Base-by-base conservation (phyloP, 2,888 invertebrate species). In the Gari tellinella region DNA sequence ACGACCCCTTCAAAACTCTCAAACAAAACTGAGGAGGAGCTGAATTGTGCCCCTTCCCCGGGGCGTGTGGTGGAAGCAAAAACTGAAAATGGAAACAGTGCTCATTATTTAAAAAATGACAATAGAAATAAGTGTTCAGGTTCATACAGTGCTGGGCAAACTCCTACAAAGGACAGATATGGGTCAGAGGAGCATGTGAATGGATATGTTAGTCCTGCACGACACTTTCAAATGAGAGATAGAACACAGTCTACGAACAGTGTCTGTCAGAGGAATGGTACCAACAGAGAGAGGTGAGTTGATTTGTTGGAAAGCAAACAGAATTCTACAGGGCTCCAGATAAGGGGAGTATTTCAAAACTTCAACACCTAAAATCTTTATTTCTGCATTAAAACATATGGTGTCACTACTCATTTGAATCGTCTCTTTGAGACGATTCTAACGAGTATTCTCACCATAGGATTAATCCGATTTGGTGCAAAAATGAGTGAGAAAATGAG, bases 1-100 rank as follows among this genome's bases (percentile, higher is more conserved):
- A 75, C 85, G 10, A 89, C 88, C 7, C 89, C 89, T 14, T 88
- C 87, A 52, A 88, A 87, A 68, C 80, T 88, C 43, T 84, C 86
- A 10, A 87, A 86, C 15, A 83, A 88, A 73, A 85, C 86, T 48
- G 82, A 80, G 46, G 82, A 86, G 56, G 82, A 82, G 19, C 69
- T 85, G 1, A 79, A 85, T 15, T 64, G 62, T 31, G 84, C 82
- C 45, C 81, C 86, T 0, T 87, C 88, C 15, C 88, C 88, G 26
- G 86, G 87, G 7, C 84, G 86, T 53, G 82, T 89, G 23, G 79
- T 81, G 21, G 83, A 87, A 48, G 38, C 63, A 8, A 63, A 66
- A 25, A 46, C 57, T 25, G 49, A 68, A 38, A 46, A 45, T 26
- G 15, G 15, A 12, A 26, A 23, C 31, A 31, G 21, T 26, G 45